These are phyloP conservation scores for Mycetomoellerius zeteki DNA, from an alignment of 1,140 invertebrate species.

Conservation along the genomic window DNA sequence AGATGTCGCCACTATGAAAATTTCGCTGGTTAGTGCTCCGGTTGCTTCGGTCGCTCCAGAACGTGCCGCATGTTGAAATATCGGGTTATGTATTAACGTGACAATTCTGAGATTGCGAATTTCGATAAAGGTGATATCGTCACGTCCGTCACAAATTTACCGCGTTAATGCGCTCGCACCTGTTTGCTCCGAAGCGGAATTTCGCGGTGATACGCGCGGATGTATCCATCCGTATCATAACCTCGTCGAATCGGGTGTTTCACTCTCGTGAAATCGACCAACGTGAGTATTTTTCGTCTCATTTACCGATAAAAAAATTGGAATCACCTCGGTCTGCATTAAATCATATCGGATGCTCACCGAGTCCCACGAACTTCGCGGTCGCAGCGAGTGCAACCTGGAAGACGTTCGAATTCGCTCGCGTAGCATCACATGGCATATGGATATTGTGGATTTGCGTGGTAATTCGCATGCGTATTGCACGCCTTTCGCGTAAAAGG, in stretches of 20 bases:
- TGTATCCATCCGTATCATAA: background rate
- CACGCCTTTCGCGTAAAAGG: background rate
- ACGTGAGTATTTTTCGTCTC: conserved; percentile 16
- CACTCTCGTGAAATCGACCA: background rate
- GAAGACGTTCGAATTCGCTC: background rate
- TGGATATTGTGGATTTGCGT: background rate
- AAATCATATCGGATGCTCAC: background rate
- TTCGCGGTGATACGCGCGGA: background rate
- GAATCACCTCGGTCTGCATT: background rate
- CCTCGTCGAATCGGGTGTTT: background rate
- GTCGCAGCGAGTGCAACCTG: background rate
- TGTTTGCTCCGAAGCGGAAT: background rate
- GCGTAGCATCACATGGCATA: background rate
- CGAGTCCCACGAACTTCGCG: background rate
- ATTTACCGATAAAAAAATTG: background rate
- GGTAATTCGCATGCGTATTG: conserved; percentile 11
- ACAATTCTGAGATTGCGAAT: background rate
- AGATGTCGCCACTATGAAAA: conserved; percentile 23
- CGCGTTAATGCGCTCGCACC: background rate
- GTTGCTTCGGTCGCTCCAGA: too few species aligned
- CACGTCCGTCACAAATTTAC: too few species aligned
- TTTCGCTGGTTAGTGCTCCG: background rate
- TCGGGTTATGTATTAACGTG: background rate
- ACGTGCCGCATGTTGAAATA: background rate
- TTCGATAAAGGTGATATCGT: background rate